Conservation (phyloP, 2,888 invertebrate species). For the Bedellia somnulentella region DNA sequence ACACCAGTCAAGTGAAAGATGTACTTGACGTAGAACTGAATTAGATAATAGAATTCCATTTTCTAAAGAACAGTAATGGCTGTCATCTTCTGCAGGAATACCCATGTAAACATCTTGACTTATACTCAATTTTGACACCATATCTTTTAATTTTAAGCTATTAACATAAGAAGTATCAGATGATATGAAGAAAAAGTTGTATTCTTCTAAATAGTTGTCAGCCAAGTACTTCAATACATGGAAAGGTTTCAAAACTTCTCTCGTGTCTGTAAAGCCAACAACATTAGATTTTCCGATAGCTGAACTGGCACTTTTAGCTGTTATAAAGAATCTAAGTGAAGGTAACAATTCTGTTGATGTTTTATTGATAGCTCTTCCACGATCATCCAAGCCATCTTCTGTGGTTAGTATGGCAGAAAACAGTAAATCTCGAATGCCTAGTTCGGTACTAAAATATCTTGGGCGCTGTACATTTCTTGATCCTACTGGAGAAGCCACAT, state of each 20-base stretch:
- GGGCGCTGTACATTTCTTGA: slow-evolving; percentile 72
- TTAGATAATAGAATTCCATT: slow-evolving; percentile 84
- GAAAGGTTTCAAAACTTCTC: slow-evolving; percentile 75
- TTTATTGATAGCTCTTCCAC: slow-evolving; percentile 86
- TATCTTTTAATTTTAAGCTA: slow-evolving; percentile 69
- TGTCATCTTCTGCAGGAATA: slow-evolving; percentile 57
- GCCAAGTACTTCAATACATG: slow-evolving; percentile 87
- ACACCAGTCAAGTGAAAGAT: slow-evolving; percentile 84
- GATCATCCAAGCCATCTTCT: slow-evolving; percentile 69
- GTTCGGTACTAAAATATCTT: slow-evolving; percentile 91
- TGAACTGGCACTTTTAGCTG: slow-evolving; percentile 53
- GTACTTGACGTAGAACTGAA: slow-evolving; percentile 78
- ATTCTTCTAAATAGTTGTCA: slow-evolving; percentile 86
- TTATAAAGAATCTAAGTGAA: slow-evolving; percentile 80
- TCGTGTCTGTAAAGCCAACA: slow-evolving; percentile 84
- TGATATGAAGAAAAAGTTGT: slow-evolving; percentile 89
- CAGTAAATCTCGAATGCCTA: slow-evolving; percentile 88
- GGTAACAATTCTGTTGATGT: slow-evolving; percentile 84
- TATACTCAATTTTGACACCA: slow-evolving; percentile 79
- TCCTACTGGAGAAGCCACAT: slow-evolving; percentile 14
- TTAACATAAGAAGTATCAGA: slow-evolving; percentile 86
- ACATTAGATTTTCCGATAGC: slow-evolving; percentile 60
- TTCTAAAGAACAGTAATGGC: slow-evolving; percentile 72
- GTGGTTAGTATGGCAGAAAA: slow-evolving; percentile 85
- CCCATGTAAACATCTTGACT: slow-evolving; percentile 87